Base-by-base conservation (phyloP, 2,888 invertebrate genomes). In the Drosophila sordidula region DNA sequence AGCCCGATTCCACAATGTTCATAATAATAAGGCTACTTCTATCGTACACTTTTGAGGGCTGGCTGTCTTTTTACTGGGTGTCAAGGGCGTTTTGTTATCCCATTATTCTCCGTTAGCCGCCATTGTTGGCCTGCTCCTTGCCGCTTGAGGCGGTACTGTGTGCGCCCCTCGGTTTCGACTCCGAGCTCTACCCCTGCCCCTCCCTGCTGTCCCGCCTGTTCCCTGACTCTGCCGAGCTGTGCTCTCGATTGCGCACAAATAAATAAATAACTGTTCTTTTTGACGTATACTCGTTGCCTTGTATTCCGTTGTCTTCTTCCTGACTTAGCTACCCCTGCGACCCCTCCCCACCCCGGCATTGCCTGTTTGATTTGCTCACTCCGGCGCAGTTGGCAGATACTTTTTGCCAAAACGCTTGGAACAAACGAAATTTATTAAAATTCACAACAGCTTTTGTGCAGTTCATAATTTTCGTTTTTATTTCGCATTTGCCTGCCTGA, bases 11-110 rank as follows among this genome's bases (percentile, higher is more conserved):
- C 78, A 47, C 74, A 81, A 68, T 86, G 85, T 83, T 86, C 85
- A 86, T 86, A 86, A 86, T 85, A 89, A 89, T 89, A 87, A 89
- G 89, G 85, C 89, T 89, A 80, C 87, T 89, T 86, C 80, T 72
- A 57, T 51, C 54, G 63, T 56, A 64, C 75, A 64, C 78, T 83
- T 83, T 86, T 87, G 83, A 83, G 83, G 83, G 87, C 87, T 87
- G 83, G 61, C 78, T 87, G 85, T 83, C 86, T 87, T 87, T 89
- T 90, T 87, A 87, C 88, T 90, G 91, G 90, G 90, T 90, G 90
- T 90, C 90, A 90, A 90, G 90, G 90, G 91, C 90, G 90, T 90
- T 90, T 90, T 89, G 89, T 90, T 90, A 90, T 90, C 81, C 90
- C 89, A 90, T 90, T 90, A 90, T 90, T 90, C 80, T 85, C 77